phyloP scores from a whole-genome alignment of 2,113 vertebrate genomes.

The Nymphicus hollandicus region DNA sequence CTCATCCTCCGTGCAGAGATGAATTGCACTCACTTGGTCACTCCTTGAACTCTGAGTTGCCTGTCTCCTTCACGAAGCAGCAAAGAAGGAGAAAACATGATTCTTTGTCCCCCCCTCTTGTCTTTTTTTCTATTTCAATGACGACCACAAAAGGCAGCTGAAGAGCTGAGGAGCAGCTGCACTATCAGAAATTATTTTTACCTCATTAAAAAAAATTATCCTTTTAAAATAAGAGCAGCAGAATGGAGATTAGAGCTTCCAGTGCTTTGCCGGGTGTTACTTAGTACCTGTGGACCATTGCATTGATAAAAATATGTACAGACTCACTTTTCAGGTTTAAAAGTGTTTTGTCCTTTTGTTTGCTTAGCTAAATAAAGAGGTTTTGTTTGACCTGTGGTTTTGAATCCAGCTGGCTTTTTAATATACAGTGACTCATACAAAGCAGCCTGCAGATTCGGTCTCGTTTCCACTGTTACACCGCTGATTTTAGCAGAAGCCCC shows the following conservation, averaged over 20 bases:
- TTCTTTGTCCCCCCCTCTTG: background rate
- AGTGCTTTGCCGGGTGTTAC: background rate
- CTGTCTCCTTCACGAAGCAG: background rate
- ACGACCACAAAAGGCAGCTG: background rate
- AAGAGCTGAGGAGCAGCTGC: background rate
- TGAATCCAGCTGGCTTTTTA: conserved; percentile 57
- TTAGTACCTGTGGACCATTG: conserved; percentile 40
- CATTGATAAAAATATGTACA: conserved; percentile 57
- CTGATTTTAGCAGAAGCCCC: background rate
- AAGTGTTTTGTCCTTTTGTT: conserved; percentile 58
- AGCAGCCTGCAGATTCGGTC: background rate
- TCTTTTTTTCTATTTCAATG: background rate
- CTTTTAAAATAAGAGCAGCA: background rate
- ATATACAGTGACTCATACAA: conserved; percentile 40
- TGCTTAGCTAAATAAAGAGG: conserved; percentile 58
- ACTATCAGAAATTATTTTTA: conserved; percentile 12
- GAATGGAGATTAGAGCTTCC: background rate
- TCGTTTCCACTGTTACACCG: background rate
- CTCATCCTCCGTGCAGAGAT: background rate
- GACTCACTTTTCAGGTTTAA: conserved; percentile 32
- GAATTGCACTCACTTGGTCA: accelerated
- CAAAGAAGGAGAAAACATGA: background rate
- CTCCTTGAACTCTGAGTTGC: accelerated
- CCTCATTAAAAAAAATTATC: background rate
- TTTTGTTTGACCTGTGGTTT: conserved; percentile 58